Evolutionary conservation across 2,797 vertebrate species (phyloP), one percentile per base, ranked within the genome.

Genomic region (Ptychadena robeensis): DNA sequence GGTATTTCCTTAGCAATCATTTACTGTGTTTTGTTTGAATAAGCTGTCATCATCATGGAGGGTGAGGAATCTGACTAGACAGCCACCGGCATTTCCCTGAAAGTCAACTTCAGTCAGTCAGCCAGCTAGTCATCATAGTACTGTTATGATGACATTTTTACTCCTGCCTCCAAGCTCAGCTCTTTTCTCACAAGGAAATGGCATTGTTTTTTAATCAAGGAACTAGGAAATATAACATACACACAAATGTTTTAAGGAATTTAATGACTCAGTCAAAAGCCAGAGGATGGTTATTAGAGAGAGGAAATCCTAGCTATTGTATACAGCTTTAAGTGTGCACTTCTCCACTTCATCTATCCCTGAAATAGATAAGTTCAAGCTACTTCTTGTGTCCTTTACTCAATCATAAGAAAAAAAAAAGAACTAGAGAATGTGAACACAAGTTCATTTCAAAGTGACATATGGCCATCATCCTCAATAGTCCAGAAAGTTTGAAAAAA

Each of bases 191-290:
- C 28, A 66, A 77, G 63, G 63, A 77, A 66, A 38, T 75, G n/a
- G 28, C 57, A 57, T 57, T 57, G 71, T 34, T 73, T 37, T n/a
- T 61, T 61, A 73, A 73, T 75, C 72, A 63, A 35, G 57, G 34
- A 75, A 63, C 25, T 25, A 38, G 28, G 38, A 77, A 77, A 48
- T 67, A 65, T 31, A 66, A 66, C 64, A 40, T 31, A 48, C 22
- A 65, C 34, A 37, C 25, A 12, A 9, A 76, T 66, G 35, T 25
- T 57, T 73, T 27, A 48, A 53, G 18, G 69, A 72, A 72, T 72
- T 57, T 57, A 18, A 25, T 59, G 30, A 73, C 44, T 72, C 30
- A 57, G 18, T 32, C 34, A 34, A 73, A 53, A 32, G 8, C 9
- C n/a, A 57, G 48, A 59, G 22, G 22, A 5, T n/a, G 30, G n/a